These are phyloP conservation scores for Phrynosoma blainvillii DNA, from an alignment of 2,113 vertebrate genomes.

Conservation along the genomic window DNA sequence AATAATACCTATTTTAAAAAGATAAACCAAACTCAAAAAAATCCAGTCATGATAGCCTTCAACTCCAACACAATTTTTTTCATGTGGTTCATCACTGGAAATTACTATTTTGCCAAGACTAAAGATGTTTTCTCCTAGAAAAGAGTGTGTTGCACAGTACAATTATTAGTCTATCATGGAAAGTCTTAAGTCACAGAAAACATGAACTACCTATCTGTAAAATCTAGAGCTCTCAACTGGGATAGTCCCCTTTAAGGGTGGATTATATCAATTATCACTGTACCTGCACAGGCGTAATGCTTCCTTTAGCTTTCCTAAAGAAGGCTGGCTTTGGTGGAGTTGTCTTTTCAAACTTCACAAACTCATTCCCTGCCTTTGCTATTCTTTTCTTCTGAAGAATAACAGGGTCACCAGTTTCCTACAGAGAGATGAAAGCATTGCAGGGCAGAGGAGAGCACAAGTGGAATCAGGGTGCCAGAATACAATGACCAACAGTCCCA, in stretches of 20 bases:
- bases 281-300: constrained; percentile 60
- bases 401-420: constrained; percentile 52
- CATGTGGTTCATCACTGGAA: background rate
- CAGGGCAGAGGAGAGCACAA: background rate
- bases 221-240: background rate
- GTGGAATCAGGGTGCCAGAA: background rate
- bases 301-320: constrained; percentile 78
- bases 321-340: constrained; percentile 80
- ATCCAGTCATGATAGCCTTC: background rate
- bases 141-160: background rate
- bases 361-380: constrained; percentile 66
- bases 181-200: background rate
- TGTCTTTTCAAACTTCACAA: constrained; percentile 80
- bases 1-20: background rate
- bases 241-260: background rate
- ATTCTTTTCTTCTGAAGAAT: constrained; percentile 63
- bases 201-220: background rate
- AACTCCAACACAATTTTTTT: background rate
- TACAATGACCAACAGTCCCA: background rate
- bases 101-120: background rate
- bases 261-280: background rate
- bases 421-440: background rate
- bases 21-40: background rate
- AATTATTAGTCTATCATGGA: background rate
- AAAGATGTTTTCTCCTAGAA: background rate